Percentiles rank a stretch among this genome's conserved stretches.
phyloP scores from a whole-genome alignment of 1,140 invertebrate species.

The Dinothrombium tinctorium region DNA sequence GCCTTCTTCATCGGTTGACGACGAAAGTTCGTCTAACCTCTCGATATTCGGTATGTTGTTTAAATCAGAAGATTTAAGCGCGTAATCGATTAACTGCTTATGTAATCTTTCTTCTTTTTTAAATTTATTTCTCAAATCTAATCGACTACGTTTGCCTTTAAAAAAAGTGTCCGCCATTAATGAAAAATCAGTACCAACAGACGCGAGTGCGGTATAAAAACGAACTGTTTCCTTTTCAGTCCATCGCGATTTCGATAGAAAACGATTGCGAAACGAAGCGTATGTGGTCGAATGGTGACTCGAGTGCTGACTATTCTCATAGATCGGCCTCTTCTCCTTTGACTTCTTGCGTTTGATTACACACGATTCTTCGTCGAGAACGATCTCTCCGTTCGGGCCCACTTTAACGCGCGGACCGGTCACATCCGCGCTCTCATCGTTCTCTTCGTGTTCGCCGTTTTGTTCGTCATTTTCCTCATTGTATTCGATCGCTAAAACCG shows the following conservation, averaged over 20 bases:
- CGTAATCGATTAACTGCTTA: constrained; percentile 28
- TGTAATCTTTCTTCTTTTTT: constrained; percentile 37
- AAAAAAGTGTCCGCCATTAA: constrained; percentile 58
- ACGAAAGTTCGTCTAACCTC: no score
- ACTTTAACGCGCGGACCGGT: constrained; percentile 70
- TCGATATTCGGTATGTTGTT: no score
- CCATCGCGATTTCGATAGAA: constrained; percentile 3
- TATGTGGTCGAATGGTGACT: constrained; percentile 1
- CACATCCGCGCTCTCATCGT: no score
- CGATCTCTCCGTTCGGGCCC: constrained; percentile 56
- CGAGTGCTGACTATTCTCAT: background rate
- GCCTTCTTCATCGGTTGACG: no score
- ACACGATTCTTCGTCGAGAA: constrained; percentile 40
- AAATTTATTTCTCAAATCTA: constrained; percentile 55
- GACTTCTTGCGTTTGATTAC: constrained; percentile 6
- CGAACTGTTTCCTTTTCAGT: constrained; percentile 37
- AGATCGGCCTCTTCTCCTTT: background rate
- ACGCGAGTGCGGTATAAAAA: constrained; percentile 66
- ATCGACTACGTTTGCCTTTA: constrained; percentile 34
- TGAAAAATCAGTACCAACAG: constrained; percentile 65
- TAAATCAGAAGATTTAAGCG: no score
- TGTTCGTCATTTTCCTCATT: no score
- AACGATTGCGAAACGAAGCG: constrained; percentile 3
- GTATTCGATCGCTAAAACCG: no score
- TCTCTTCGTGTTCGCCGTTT: no score